These are phyloP conservation scores for Megalops cyprinoides DNA, from an alignment of 2,797 vertebrate genomes.

Conservation along the genomic window DNA sequence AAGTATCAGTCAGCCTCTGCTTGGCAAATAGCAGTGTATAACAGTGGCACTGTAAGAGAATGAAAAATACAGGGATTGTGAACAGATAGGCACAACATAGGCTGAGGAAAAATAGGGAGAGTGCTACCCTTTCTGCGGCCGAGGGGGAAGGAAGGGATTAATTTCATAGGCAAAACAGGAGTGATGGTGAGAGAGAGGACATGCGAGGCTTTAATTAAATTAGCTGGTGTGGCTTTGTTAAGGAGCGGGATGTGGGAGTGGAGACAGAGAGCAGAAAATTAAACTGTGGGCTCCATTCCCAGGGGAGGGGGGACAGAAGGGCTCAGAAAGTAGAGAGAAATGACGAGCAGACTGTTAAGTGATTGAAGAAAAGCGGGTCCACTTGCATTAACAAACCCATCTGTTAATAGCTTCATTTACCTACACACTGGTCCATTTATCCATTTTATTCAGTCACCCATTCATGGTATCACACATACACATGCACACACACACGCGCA, in stretches of 20 bases:
- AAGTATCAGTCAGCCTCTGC: no score
- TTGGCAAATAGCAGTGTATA: neutral
- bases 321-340: conserved; percentile 3
- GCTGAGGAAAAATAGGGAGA: conserved; percentile 39
- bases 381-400: neutral
- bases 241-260: conserved; percentile 37
- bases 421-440: no score
- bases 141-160: conserved; percentile 27
- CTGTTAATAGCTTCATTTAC: neutral
- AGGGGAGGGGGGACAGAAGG: conserved; percentile 3
- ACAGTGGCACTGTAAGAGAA: neutral
- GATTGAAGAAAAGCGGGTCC: neutral
- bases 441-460: no score
- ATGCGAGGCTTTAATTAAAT: conserved; percentile 64
- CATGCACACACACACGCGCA: neutral
- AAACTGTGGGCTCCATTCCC: conserved; percentile 38
- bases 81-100: conserved; percentile 46
- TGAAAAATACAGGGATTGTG: neutral
- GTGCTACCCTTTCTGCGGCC: no score
- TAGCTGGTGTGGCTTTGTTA: conserved; percentile 58
- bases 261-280: conserved; percentile 37
- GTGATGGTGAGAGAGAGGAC: conserved; percentile 22
- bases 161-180: conserved; percentile 28
- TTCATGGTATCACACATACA: no score
- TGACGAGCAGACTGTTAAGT: neutral